Evolutionary conservation across 2,113 vertebrate species (phyloP).

Genomic region (Ciconia stormi): DNA sequence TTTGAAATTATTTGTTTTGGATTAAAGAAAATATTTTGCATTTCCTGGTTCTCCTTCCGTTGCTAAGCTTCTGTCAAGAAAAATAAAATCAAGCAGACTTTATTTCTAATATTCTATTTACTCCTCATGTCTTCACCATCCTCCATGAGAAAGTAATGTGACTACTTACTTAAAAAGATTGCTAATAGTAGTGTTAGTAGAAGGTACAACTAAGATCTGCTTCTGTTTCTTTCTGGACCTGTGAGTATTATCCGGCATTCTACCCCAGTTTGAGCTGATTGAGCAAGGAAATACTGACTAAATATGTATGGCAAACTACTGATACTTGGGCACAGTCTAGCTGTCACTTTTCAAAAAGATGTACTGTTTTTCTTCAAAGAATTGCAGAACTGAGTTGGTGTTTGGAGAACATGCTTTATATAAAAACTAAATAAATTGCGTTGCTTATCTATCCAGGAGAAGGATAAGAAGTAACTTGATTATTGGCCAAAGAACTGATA

Average conservation of each 20-base stretch:
- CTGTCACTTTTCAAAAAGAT: not conserved
- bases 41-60: not conserved
- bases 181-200: not conserved
- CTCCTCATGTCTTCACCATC: not conserved
- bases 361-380: not conserved
- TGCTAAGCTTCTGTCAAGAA: not conserved
- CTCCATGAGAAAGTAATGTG: not conserved
- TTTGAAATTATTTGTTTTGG: not conserved
- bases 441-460: not conserved
- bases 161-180: not conserved
- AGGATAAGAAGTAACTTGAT: not conserved
- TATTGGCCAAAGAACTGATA: not conserved
- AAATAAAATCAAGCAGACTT: not conserved
- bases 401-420: not conserved
- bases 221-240: not conserved
- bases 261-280: not conserved
- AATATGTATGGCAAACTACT: not conserved
- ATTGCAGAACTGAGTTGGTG: not conserved
- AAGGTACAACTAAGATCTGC: not conserved
- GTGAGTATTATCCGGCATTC: not conserved
- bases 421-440: not conserved
- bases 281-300: not conserved
- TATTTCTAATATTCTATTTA: not conserved
- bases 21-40: not conserved
- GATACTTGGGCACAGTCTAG: not conserved